Percentiles rank a stretch among this genome's conserved stretches.
These are phyloP conservation scores for Cheilosia vernalis DNA, from an alignment of 2,888 invertebrate genomes.

Conservation along the genomic window DNA sequence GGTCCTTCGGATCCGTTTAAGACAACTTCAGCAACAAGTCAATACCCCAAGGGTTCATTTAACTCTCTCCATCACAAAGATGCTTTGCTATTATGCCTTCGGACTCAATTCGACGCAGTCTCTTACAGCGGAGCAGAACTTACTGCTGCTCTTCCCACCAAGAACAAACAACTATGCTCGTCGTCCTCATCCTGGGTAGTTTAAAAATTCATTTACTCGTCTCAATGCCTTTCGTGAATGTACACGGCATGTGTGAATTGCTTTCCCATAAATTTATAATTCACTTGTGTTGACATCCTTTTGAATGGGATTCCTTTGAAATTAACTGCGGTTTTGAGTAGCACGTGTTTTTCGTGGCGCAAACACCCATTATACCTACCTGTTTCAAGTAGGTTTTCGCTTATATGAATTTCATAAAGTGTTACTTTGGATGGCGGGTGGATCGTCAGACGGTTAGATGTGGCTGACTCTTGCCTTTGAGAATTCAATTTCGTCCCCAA, in stretches of 20 bases:
- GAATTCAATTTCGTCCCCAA: constrained; percentile 70
- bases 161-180: not conserved
- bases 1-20: constrained; percentile 50
- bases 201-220: constrained; percentile 67
- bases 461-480: constrained; percentile 39
- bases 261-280: constrained; percentile 72
- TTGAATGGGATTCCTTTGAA: constrained; percentile 69
- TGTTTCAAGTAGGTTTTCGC: constrained; percentile 48
- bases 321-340: constrained; percentile 65
- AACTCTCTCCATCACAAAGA: constrained; percentile 61
- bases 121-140: constrained; percentile 11
- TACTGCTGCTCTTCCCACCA: not conserved
- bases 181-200: not conserved
- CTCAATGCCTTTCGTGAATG: constrained; percentile 59
- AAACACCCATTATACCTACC: constrained; percentile 69
- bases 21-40: constrained; percentile 68
- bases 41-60: constrained; percentile 73
- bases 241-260: constrained; percentile 64
- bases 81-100: constrained; percentile 48
- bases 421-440: constrained; percentile 7
- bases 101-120: constrained; percentile 41
- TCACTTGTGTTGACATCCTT: constrained; percentile 69
- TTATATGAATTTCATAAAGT: constrained; percentile 54
- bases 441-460: not conserved
- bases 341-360: constrained; percentile 44